Evolutionary conservation across 2,888 invertebrate genomes (phyloP).

Genomic region (Scelioninae gen. 1): DNA sequence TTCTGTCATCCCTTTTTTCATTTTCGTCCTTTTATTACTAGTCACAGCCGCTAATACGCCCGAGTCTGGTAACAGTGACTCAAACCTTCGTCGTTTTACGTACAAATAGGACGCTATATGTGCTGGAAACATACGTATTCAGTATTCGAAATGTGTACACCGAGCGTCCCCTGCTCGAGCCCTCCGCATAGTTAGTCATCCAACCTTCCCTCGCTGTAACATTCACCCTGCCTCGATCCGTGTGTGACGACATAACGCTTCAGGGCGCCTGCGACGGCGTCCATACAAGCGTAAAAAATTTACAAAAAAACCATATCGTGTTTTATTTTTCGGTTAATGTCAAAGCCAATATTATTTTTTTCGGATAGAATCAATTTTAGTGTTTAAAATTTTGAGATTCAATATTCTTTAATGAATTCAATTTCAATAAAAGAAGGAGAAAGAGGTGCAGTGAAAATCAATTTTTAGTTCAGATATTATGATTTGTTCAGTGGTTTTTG

Average conservation of each 20-base stretch:
- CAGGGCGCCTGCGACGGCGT: conserved; percentile 47
- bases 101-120: conserved; percentile 63
- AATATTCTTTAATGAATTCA: too few species aligned
- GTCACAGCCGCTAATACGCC: conserved; percentile 54
- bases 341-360: conserved; percentile 35
- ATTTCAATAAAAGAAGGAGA: too few species aligned
- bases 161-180: conserved; percentile 72
- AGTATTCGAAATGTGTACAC: conserved; percentile 77
- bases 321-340: conserved; percentile 43
- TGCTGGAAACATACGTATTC: conserved; percentile 71
- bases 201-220: conserved; percentile 75
- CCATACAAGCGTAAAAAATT: conserved; percentile 37
- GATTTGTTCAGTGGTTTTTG: too few species aligned
- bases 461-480: too few species aligned
- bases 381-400: neutral
- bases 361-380: neutral
- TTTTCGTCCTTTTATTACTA: conserved; percentile 62
- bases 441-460: too few species aligned
- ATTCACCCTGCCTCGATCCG: conserved; percentile 71
- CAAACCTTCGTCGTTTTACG: conserved; percentile 50
- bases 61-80: conserved; percentile 42
- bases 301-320: conserved; percentile 26
- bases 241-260: conserved; percentile 63
- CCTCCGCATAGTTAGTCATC: conserved; percentile 79
- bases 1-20: conserved; percentile 54